phyloP scores from a whole-genome alignment of 2,113 vertebrate genomes.

The Chaetura pelagica region DNA sequence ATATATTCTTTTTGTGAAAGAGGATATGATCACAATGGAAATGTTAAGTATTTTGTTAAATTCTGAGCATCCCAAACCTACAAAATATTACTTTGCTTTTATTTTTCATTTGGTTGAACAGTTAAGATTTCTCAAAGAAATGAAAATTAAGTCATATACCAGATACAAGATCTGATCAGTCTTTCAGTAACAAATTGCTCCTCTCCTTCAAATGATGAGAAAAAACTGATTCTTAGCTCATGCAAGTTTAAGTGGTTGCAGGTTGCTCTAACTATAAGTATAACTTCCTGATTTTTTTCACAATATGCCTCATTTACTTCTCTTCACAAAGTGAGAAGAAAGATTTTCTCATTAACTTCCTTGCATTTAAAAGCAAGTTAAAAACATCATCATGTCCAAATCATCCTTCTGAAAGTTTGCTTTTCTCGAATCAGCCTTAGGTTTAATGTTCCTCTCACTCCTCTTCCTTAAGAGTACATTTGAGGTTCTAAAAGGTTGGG shows the following conservation, averaged over 20 bases:
- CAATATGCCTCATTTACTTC: not conserved
- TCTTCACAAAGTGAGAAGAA: not conserved
- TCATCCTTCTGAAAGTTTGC: not conserved
- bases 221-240: not conserved
- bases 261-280: not conserved
- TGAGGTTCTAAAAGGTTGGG: not conserved
- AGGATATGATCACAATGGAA: not conserved
- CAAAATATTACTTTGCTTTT: not conserved
- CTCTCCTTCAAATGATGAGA: not conserved
- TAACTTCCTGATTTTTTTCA: not conserved
- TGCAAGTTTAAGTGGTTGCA: not conserved
- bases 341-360: not conserved
- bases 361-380: not conserved
- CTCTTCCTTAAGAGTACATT: not conserved
- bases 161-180: not conserved
- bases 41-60: not conserved
- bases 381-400: not conserved
- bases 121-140: not conserved
- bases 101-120: not conserved
- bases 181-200: not conserved
- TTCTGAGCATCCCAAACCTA: not conserved
- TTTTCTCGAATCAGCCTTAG: not conserved
- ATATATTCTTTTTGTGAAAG: not conserved
- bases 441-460: not conserved
- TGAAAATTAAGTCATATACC: not conserved